A percentile compares a stretch with the other conserved stretches of the same genome.
Conservation (phyloP, 1,140 invertebrate genomes). For the Drosophila parabipectinata region DNA sequence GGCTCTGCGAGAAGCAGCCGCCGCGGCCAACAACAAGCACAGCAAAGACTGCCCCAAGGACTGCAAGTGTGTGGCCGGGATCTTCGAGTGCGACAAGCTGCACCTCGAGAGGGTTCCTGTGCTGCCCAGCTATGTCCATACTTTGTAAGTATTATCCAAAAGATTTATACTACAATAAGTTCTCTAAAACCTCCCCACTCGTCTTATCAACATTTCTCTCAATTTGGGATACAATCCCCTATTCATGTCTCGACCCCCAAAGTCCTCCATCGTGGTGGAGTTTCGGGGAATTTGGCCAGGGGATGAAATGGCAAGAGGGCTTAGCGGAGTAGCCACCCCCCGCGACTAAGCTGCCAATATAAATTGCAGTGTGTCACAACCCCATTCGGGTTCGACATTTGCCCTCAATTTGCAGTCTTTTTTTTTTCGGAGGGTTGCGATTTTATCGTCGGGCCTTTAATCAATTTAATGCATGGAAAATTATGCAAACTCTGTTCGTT, state of each 20-base stretch:
- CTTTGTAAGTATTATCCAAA: constrained; percentile 85
- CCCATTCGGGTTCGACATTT: constrained; percentile 38
- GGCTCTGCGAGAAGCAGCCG: constrained; percentile 58
- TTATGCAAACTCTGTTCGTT: constrained; percentile 49
- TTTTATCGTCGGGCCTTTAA: constrained; percentile 67
- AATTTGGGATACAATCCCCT: neutral
- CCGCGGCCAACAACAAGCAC: constrained; percentile 52
- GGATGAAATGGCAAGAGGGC: constrained; percentile 19
- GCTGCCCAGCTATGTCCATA: constrained; percentile 87
- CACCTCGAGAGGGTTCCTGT: constrained; percentile 86
- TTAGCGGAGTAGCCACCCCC: constrained; percentile 9
- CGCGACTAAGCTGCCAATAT: constrained; percentile 29
- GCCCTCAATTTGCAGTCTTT: constrained; percentile 26
- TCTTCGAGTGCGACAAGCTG: constrained; percentile 87
- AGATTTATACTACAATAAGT: neutral
- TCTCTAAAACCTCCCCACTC: neutral
- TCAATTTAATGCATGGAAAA: constrained; percentile 75
- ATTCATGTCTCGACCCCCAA: neutral
- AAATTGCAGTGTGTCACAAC: constrained; percentile 49
- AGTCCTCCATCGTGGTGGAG: neutral
- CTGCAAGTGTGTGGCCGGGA: constrained; percentile 86
- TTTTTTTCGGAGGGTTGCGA: constrained; percentile 62
- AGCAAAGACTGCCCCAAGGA: constrained; percentile 85
- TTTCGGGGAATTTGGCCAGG: constrained; percentile 39
- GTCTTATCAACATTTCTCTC: neutral